Conservation (phyloP, 1,140 invertebrate species). For the Ceratoteleas bidentatus region DNA sequence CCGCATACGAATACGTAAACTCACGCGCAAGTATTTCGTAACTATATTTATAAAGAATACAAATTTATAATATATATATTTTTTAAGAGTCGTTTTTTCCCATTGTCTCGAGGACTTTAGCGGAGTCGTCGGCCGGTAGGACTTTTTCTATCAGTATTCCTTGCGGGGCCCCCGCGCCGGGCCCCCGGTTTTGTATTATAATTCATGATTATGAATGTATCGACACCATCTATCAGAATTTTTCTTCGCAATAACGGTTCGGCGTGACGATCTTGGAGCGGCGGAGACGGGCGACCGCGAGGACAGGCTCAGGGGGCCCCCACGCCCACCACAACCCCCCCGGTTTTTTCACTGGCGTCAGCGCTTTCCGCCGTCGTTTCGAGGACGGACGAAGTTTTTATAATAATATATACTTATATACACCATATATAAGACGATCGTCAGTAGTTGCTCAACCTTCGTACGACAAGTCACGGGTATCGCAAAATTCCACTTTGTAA, state of each 20-base stretch:
- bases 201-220: conserved; percentile 58
- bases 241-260: conserved; percentile 59
- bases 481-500: conserved; percentile 60
- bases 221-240: conserved; percentile 54
- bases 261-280: conserved; percentile 13
- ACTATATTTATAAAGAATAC: conserved; percentile 73
- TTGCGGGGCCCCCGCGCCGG: conserved; percentile 29
- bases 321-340: no score
- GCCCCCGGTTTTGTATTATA: conserved; percentile 60
- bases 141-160: conserved; percentile 69
- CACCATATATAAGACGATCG: conserved; percentile 57
- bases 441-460: conserved; percentile 68
- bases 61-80: conserved; percentile 71
- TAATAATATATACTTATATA: conserved; percentile 63
- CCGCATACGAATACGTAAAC: conserved; percentile 55
- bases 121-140: conserved; percentile 65
- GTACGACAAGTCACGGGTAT: conserved; percentile 58
- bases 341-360: conserved; percentile 37
- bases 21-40: conserved; percentile 69
- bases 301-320: no score
- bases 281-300: conserved; percentile 23
- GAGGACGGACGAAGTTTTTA: conserved; percentile 47
- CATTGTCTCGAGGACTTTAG: conserved; percentile 68
- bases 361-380: conserved; percentile 33
- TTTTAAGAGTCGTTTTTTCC: conserved; percentile 72